Conservation (phyloP, 2,797 vertebrate species). For the Yasuhikotakia modesta region DNA sequence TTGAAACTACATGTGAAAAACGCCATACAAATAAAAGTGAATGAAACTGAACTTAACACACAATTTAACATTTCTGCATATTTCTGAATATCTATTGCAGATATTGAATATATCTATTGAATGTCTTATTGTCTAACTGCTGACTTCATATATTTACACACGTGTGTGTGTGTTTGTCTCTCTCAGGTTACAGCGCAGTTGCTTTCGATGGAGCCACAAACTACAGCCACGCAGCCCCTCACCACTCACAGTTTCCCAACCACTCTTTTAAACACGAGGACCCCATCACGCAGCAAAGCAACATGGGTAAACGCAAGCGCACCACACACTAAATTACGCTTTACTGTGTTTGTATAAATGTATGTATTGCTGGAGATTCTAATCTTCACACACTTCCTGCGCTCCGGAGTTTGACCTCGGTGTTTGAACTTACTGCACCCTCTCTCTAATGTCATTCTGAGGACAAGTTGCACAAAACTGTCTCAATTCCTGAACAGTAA, state of each 20-base stretch:
- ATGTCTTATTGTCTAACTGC: too few species aligned
- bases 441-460: conserved; percentile 48
- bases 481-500: conserved; percentile 57
- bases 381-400: neutral
- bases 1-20: too few species aligned
- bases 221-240: conserved; percentile 91
- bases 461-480: conserved; percentile 56
- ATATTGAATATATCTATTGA: too few species aligned
- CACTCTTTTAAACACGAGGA: conserved; percentile 98
- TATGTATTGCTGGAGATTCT: conserved; percentile 1
- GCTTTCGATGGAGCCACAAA: conserved; percentile 90
- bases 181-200: conserved; percentile 87
- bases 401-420: conserved; percentile 37
- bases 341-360: conserved; percentile 29
- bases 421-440: conserved; percentile 29
- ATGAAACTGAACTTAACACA: too few species aligned
- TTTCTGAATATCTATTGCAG: too few species aligned
- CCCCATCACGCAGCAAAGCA: conserved; percentile 86
- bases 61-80: too few species aligned
- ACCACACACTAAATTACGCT: conserved; percentile 17
- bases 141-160: neutral
- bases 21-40: too few species aligned
- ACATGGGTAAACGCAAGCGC: conserved; percentile 82
- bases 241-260: conserved; percentile 89
- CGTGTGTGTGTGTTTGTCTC: neutral